Percentiles rank a stretch among this genome's conserved stretches.
These are phyloP conservation scores for Gymnocheta viridis DNA, from an alignment of 2,888 invertebrate genomes.

Conservation along the genomic window DNA sequence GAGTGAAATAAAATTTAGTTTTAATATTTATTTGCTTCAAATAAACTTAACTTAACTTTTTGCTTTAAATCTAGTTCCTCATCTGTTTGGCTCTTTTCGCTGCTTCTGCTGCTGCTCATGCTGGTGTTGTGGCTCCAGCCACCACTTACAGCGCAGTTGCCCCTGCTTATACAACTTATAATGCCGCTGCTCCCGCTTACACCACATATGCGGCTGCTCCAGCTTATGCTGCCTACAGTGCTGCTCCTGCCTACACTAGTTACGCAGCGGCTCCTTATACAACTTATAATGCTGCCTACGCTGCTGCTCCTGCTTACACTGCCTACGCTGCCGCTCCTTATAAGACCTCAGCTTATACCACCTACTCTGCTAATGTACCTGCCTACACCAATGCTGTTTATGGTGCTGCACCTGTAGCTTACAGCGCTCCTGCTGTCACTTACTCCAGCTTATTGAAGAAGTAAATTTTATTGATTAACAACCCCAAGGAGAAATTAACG, in stretches of 20 bases:
- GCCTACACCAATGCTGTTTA: constrained; percentile 67
- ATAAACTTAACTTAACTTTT: too few species aligned
- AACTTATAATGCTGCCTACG: constrained; percentile 45
- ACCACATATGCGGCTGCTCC: constrained; percentile 71
- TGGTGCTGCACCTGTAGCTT: constrained; percentile 68
- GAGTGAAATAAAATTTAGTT: neutral
- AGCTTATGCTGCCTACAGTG: constrained; percentile 70
- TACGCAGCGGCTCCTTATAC: constrained; percentile 60
- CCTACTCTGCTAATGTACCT: constrained; percentile 71
- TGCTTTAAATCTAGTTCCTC: constrained; percentile 73
- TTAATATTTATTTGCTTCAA: neutral
- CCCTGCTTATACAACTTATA: constrained; percentile 61
- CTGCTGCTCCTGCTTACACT: constrained; percentile 56
- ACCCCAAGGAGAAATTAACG: neutral
- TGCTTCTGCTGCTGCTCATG: constrained; percentile 77
- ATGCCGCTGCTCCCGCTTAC: constrained; percentile 65
- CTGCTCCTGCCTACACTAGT: constrained; percentile 59
- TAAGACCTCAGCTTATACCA: constrained; percentile 63
- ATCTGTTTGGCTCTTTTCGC: constrained; percentile 77
- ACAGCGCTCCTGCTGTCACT: constrained; percentile 60
- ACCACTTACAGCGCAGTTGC: constrained; percentile 69
- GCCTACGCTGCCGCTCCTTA: constrained; percentile 67
- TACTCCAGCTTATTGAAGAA: constrained; percentile 61
- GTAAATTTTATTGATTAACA: neutral
- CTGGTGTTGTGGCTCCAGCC: constrained; percentile 72